These are phyloP conservation scores for Cephus runcator DNA, from an alignment of 2,888 invertebrate genomes.

Conservation along the genomic window DNA sequence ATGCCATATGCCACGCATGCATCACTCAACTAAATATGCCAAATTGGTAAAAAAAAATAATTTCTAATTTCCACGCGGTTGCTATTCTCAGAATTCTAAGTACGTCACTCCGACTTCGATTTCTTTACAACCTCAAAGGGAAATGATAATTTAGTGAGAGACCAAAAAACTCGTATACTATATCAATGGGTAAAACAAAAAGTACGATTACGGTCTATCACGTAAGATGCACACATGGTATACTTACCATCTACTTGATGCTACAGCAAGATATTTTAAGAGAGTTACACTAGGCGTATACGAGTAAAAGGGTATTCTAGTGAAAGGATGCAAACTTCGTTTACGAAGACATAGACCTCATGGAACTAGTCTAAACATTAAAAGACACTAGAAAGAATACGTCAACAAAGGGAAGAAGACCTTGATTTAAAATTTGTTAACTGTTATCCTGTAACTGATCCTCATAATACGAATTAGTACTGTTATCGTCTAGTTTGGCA, in stretches of 20 bases:
- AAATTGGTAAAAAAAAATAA: conserved; percentile 30
- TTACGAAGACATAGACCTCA: neutral
- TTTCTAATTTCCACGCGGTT: neutral
- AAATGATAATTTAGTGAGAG: neutral
- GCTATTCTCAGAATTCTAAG: neutral
- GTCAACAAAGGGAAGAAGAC: neutral
- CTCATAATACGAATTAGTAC: neutral
- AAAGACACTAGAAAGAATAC: neutral
- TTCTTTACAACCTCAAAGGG: neutral
- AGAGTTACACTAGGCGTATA: neutral
- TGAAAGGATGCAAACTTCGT: neutral
- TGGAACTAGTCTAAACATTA: neutral
- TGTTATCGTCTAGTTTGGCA: neutral
- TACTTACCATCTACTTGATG: neutral
- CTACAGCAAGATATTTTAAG: neutral
- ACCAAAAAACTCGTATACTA: neutral
- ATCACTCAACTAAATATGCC: conserved; percentile 58
- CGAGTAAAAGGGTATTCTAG: neutral
- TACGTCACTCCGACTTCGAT: neutral
- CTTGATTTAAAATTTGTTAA: neutral
- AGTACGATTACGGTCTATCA: neutral
- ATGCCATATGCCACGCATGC: conserved; percentile 61
- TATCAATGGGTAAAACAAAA: neutral
- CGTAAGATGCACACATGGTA: neutral
- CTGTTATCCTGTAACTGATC: neutral